Base-by-base conservation (phyloP, 2,113 vertebrate species). In the Megaceryle maxima region DNA sequence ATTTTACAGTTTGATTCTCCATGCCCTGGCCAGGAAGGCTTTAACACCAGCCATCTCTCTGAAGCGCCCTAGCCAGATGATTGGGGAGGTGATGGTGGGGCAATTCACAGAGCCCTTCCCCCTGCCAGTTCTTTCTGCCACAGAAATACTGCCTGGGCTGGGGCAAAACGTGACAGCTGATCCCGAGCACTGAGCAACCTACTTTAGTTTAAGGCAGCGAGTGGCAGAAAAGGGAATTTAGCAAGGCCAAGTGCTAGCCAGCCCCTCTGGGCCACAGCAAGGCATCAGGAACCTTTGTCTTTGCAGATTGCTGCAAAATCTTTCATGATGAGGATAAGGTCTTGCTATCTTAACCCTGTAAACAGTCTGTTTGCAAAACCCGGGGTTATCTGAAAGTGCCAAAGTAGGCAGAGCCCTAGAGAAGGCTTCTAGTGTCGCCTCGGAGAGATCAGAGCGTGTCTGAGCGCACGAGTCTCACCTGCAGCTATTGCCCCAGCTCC, bases 1-100 rank as follows among this genome's bases (percentile, higher is more conserved):
- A 88, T 95, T 95, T 94, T 78, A 70, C 90, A 29, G 11, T 86
- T 96, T 88, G 80, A 75, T 78, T 92, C 93, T 50, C 9, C 20
- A 8, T 16, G 21, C 77, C 74, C n/a, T 68, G 88, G 66, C 33
- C 33, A 87, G 92, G 89, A 76, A 33, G 44, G 55, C n/a, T 84
- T 82, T 41, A 68, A 70, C 56, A 37, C 76, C 48, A 10, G 11
- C 48, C 33, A 29, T 53, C 83, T 41, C 69, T 11, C 50, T 1
- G 1, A 72, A 43, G 53, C 28, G 81, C 21, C 84, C 59, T 84
- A 90, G 91, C 84, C 41, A 37, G 86, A 31, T 68, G 76, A 55
- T 66, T n/a, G 85, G 62, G 62, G 87, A 28, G 69, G 53, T 10
- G 67, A 20, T 13, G 4, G 0, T 77, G 92, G 80, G 74, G 78